These are phyloP conservation scores for Halesus radiatus DNA, from an alignment of 1,140 invertebrate genomes.

Conservation along the genomic window DNA sequence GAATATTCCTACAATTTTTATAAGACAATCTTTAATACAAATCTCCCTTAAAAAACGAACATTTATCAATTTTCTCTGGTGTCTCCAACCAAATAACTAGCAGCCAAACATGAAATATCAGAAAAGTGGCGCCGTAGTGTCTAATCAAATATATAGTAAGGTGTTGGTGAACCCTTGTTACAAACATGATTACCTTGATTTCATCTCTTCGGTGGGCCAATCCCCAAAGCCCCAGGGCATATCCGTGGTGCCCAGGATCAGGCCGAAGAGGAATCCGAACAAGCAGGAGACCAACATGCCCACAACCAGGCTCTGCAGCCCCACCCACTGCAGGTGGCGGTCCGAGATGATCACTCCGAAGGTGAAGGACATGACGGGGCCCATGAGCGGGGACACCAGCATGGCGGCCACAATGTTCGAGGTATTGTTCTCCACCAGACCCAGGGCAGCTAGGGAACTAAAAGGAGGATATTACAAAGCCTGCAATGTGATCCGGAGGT, in stretches of 20 bases:
- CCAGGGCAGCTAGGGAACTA: conserved; percentile 72
- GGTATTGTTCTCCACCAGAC: conserved; percentile 76
- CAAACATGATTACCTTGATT: conserved; percentile 79
- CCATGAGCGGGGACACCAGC: conserved; percentile 91
- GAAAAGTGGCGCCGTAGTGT: no score
- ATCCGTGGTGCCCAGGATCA: conserved; percentile 79
- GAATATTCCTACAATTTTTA: no score
- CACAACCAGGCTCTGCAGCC: conserved; percentile 77
- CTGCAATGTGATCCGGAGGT: conserved; percentile 87
- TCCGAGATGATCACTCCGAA: conserved; percentile 88
- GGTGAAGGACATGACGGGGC: conserved; percentile 87
- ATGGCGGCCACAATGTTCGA: conserved; percentile 89
- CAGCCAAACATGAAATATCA: no score
- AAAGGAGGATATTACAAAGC: background rate
- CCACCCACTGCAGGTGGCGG: conserved; percentile 73
- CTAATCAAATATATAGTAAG: no score
- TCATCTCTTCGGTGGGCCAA: conserved; percentile 89
- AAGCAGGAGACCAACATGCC: conserved; percentile 81
- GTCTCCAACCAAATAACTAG: no score
- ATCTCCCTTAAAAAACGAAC: no score
- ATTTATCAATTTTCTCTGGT: no score
- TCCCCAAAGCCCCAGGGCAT: conserved; percentile 84
- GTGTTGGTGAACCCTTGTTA: background rate
- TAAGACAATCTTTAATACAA: no score
- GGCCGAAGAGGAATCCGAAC: conserved; percentile 85